Base-by-base conservation (phyloP, 2,888 invertebrate genomes). In the Frankliniella intonsa region DNA sequence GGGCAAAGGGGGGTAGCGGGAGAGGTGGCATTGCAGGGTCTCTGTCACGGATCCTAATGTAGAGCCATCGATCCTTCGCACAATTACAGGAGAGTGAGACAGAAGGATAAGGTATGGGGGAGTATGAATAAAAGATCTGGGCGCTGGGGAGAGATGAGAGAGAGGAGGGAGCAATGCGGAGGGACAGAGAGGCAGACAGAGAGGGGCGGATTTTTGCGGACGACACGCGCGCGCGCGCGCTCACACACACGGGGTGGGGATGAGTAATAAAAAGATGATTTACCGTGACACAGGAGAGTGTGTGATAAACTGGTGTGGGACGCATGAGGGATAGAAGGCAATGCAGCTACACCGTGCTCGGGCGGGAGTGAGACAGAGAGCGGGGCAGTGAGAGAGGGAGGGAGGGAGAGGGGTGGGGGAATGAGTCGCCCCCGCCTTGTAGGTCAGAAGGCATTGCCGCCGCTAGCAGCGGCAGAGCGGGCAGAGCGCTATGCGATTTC, bases 231-330 rank as follows among this genome's bases (percentile, higher is more conserved):
- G 11, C 69, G 7, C 65, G n/a, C 65, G n/a, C n/a, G n/a, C 65
- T n/a, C 65, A n/a, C 65, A 69, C 69, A 69, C 22, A 76, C 22
- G 69, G 25, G 69, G 69, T 76, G 69, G 69, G 69, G 69, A 76
- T 76, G 69, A 76, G 69, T 76, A 76, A 76, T 76, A 76, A 76
- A 76, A 76, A 76, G 69, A 76, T 76, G 69, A 76, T 76, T 76
- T 76, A 76, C 69, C 25, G 69, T 76, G 69, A 76, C 69, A 76
- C 69, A 76, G 25, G 69, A 76, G 69, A 76, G 69, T 76, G 69
- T 25, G 69, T 76, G 69, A 76, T 76, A 76, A 76, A 76, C 69
- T 76, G 69, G 69, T 76, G 69, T 76, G 25, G 69, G 69, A 76
- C 69, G 69, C 69, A 76, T 76, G 69, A 76, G 25, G 69, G 69